phyloP scores from a whole-genome alignment of 2,888 invertebrate genomes.

The Sminthurides aquaticus region DNA sequence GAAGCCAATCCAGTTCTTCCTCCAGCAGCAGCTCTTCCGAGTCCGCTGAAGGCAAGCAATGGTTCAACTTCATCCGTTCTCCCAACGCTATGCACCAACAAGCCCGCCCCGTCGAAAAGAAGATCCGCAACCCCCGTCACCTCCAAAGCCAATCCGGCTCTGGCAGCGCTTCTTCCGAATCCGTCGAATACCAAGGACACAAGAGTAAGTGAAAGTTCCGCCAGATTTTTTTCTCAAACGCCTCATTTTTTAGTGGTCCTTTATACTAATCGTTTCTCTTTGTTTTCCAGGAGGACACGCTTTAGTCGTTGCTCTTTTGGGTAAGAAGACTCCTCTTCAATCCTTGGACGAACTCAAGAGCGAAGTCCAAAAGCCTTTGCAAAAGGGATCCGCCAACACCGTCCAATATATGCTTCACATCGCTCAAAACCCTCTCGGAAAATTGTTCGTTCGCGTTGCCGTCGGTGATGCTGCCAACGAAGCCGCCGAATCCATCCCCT shows the following conservation, averaged over 20 bases:
- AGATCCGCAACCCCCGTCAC: background rate
- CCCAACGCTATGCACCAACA: conserved; percentile 6
- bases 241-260: background rate
- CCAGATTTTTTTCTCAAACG: background rate
- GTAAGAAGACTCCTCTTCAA: conserved; percentile 32
- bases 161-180: conserved; percentile 29
- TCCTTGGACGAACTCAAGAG: conserved; percentile 20
- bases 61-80: background rate
- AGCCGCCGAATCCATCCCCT: conserved; percentile 32
- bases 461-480: conserved; percentile 47
- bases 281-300: conserved; percentile 18
- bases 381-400: conserved; percentile 26
- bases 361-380: conserved; percentile 27
- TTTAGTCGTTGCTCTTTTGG: conserved; percentile 31
- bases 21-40: conserved; percentile 10
- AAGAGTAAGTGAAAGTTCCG: background rate
- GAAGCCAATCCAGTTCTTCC: conserved; percentile 6
- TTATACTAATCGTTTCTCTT: background rate
- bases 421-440: conserved; percentile 12
- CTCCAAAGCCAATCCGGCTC: background rate
- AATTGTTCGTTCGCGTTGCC: conserved; percentile 29
- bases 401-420: conserved; percentile 34
- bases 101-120: background rate
- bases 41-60: conserved; percentile 11
- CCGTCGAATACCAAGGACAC: conserved; percentile 19